Evolutionary conservation across 2,113 vertebrate genomes (phyloP).

Genomic region (Dasyornis broadbenti): DNA sequence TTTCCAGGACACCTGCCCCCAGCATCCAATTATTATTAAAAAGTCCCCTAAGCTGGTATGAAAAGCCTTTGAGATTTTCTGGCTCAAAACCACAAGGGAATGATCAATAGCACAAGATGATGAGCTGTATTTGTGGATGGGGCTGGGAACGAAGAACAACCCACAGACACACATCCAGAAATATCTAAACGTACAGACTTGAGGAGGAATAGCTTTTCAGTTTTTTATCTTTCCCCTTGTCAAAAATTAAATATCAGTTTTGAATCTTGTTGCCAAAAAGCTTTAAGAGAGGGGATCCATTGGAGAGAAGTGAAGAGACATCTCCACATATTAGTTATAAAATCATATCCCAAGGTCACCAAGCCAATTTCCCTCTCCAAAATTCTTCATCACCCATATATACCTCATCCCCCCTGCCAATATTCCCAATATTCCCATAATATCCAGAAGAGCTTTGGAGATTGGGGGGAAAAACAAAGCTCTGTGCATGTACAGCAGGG

Average conservation of each 20-base stretch:
- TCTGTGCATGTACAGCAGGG: background rate
- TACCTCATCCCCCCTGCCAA: background rate
- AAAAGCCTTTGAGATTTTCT: background rate
- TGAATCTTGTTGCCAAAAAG: background rate
- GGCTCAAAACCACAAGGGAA: background rate
- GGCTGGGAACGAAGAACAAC: background rate
- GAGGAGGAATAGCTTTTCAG: background rate
- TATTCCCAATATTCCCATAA: background rate
- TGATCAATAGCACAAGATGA: background rate
- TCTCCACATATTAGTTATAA: background rate
- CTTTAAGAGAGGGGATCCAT: background rate
- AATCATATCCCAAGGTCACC: background rate
- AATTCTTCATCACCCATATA: background rate
- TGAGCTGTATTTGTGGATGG: background rate
- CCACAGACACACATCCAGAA: background rate
- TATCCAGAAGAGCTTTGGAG: background rate
- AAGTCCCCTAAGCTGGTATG: background rate
- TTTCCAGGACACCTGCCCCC: background rate
- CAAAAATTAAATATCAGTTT: background rate
- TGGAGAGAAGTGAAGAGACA: background rate
- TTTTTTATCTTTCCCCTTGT: background rate
- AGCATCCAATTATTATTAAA: background rate
- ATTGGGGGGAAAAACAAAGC: accelerated
- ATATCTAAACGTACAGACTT: background rate
- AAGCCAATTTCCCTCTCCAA: background rate